Base-by-base conservation (phyloP, 2,113 vertebrate species). In the Perca fluviatilis region DNA sequence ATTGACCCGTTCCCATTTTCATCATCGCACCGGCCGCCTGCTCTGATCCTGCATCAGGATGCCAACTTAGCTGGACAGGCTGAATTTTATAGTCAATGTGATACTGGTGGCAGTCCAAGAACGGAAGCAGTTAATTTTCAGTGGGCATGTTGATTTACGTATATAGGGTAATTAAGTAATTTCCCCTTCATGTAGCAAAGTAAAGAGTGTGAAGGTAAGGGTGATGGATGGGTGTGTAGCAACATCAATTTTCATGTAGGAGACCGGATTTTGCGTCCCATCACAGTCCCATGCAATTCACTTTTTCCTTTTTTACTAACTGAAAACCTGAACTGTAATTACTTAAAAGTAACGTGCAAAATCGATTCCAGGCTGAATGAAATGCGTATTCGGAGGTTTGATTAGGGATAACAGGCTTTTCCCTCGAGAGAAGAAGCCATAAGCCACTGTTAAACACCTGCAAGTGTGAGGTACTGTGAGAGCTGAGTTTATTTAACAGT, bases 21-120 rank as follows among this genome's bases (percentile, higher is more conserved):
- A 77, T 90, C 81, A 84, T 67, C 18, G 12, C 62, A 53, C 23
- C 49, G 1, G 67, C 74, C 78, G 75, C 77, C 82, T 86, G 83
- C 67, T 88, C 74, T 46, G 57, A 72, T 61, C 68, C 61, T 18
- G 13, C 47, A 27, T 62, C 10, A 18, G 73, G 56, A 23, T 14
- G 19, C 66, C 71, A 83, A 56, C 21, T 7, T 25, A 49, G 51
- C 30, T 21, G 51, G 66, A 30, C 49, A 66, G 16, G 21, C 3
- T 19, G 46, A 66, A 63, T 25, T 11, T 43, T 11, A 6, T 33
- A 23, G 25, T 66, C 46, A 57, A 51, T 66, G 43, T 19, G 33
- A 67, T 36, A 6, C 13, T 40, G 36, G 46, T 57, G 60, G 57
- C n/a, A 66, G 46, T n/a, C 2, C 12, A 33, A 30, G 1, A n/a